Base-by-base conservation (phyloP, 2,888 invertebrate genomes). In the Spilosoma lubricipeda region DNA sequence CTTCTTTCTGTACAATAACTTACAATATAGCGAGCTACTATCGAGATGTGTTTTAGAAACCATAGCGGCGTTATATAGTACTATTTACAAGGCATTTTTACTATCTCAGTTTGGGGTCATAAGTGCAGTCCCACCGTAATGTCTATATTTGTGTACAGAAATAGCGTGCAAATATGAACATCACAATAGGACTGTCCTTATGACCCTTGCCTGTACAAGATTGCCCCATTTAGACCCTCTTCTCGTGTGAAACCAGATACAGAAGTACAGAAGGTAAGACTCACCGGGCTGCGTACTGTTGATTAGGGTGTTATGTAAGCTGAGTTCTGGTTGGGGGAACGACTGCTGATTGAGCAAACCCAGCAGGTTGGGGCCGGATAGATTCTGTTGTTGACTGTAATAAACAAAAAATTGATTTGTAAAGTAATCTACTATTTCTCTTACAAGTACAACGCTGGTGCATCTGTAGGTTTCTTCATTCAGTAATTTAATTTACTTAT, bases 361-460 rank as follows among this genome's bases (percentile, higher is more conserved):
- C 42, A 95, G 90, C 3, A 95, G 90, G 75, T 95, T 94, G 18
- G 94, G 94, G 0, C 95, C 95, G 0, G 94, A 92, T 52, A 95
- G 89, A 80, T 93, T 95, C 83, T 95, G 95, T 80, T 95, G 95
- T 79, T 95, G 95, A 77, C 95, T 95, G 91, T 0, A 80, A 70
- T 71, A 67, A n/a, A n/a, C n/a, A n/a, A n/a, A n/a, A n/a, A n/a
- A n/a, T n/a, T n/a, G n/a, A n/a, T n/a, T n/a, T n/a, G n/a, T n/a
- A n/a, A n/a, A n/a, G n/a, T n/a, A n/a, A n/a, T n/a, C n/a, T n/a
- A n/a, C n/a, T n/a, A 8, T 36, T 36, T 36, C 36, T 36, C 45
- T 1, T 15, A 3, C 45, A 18, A 48, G 48, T 48, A 48, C 20
- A 7, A 20, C 20, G 48, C 18, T 5, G 18, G 48, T 20, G 4